Conservation (phyloP, 2,113 vertebrate genomes). For the Cyanoderma ruficeps region DNA sequence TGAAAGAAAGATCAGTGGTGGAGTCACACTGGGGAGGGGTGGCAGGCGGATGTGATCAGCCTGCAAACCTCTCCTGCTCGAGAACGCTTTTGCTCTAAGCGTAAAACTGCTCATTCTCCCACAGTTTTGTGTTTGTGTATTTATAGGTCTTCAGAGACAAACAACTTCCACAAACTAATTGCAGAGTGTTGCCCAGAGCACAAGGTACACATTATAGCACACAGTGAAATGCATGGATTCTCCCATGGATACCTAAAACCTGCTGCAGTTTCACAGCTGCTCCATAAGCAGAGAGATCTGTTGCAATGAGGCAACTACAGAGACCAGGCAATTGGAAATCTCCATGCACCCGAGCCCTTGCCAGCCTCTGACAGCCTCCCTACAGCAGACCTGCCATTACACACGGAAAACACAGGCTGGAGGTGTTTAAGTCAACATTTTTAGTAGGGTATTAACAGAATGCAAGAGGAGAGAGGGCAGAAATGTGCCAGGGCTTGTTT, state of each 20-base stretch:
- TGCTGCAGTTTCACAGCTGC: conserved; percentile 28
- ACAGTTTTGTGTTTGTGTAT: not conserved
- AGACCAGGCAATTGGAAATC: not conserved
- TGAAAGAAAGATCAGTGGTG: conserved; percentile 22
- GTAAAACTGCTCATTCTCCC: not conserved
- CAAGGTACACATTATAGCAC: not conserved
- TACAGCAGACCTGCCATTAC: not conserved
- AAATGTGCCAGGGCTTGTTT: not conserved
- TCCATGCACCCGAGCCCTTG: not conserved
- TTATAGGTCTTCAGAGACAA: conserved; percentile 45
- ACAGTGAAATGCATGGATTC: not conserved
- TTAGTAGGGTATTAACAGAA: not conserved
- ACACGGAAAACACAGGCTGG: not conserved
- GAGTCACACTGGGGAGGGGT: not conserved
- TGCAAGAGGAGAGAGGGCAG: not conserved
- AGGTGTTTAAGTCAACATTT: not conserved
- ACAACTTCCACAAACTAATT: conserved; percentile 38
- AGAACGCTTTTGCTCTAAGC: not conserved
- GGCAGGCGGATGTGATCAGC: not conserved
- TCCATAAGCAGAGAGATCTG: not conserved
- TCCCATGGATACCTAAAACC: not conserved
- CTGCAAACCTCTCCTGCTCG: not conserved
- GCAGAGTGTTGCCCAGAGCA: not conserved
- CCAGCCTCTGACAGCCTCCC: not conserved
- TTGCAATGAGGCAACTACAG: not conserved